A percentile compares a stretch with the other conserved stretches of the same genome.
Conservation (phyloP, 2,888 invertebrate species). For the Antheraea yamamai region DNA sequence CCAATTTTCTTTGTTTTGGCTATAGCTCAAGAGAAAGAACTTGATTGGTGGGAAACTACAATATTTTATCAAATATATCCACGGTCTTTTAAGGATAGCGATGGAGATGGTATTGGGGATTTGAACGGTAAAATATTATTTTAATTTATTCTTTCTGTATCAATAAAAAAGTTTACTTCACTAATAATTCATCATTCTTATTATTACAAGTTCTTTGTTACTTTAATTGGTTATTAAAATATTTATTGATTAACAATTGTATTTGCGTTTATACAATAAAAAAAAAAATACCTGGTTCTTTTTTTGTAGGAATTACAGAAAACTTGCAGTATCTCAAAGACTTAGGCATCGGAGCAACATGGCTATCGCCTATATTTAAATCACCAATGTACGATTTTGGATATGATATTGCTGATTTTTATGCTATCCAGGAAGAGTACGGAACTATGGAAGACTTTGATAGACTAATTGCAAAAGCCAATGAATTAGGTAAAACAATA, state of each 20-base stretch:
- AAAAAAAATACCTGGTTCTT: slow-evolving; percentile 13
- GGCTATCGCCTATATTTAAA: slow-evolving; percentile 88
- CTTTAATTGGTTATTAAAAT: neutral
- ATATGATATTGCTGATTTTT: slow-evolving; percentile 89
- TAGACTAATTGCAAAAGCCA: slow-evolving; percentile 79
- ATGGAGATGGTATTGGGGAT: slow-evolving; percentile 88
- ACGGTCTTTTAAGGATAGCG: slow-evolving; percentile 89
- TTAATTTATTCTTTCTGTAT: neutral
- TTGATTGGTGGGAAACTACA: slow-evolving; percentile 90
- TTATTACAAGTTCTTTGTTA: neutral
- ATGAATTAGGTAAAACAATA: slow-evolving; percentile 66
- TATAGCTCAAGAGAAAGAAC: slow-evolving; percentile 42
- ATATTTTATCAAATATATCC: slow-evolving; percentile 91
- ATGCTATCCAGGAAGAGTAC: slow-evolving; percentile 85
- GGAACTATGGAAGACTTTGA: slow-evolving; percentile 89
- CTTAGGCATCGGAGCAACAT: slow-evolving; percentile 86
- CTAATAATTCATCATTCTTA: neutral
- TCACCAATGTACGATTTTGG: slow-evolving; percentile 92
- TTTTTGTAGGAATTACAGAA: slow-evolving; percentile 80
- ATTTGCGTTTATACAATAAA: neutral
- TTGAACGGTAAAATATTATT: slow-evolving; percentile 67
- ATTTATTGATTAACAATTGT: neutral
- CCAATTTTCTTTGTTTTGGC: slow-evolving; percentile 46
- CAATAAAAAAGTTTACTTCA: neutral
- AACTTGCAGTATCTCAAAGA: slow-evolving; percentile 85